Evolutionary conservation across 2,113 vertebrate genomes (phyloP).

Genomic region (Phaetusa simplex): DNA sequence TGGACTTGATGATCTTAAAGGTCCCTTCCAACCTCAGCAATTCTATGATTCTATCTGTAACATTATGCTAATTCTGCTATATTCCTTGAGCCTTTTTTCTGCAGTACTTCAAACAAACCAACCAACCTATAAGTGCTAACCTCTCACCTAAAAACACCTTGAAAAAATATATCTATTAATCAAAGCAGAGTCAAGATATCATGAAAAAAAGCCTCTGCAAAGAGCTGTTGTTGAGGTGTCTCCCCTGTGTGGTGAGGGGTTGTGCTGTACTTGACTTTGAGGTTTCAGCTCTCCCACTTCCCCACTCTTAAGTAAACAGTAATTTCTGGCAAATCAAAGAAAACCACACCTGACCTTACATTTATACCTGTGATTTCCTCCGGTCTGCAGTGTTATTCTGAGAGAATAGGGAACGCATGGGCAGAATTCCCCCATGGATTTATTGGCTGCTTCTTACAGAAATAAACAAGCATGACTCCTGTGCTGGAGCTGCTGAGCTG

Average conservation of each 20-base stretch:
- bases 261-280: neutral
- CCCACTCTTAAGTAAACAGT: neutral
- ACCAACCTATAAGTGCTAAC: neutral
- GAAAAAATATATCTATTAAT: neutral
- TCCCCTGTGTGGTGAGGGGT: neutral
- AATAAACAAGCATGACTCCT: neutral
- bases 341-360: slow-evolving; percentile 1
- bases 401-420: neutral
- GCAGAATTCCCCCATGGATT: neutral
- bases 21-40: too few relatives aligned
- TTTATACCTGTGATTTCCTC: slow-evolving; percentile 15
- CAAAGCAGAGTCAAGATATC: neutral
- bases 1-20: too few relatives aligned
- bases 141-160: neutral
- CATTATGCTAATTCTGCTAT: neutral
- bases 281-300: neutral
- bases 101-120: neutral
- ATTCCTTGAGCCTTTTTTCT: neutral
- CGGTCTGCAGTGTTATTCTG: neutral
- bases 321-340: neutral
- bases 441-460: neutral
- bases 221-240: neutral
- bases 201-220: neutral
- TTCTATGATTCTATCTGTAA: neutral
- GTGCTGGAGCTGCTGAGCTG: neutral